These are phyloP conservation scores for Petaurus breviceps DNA, from an alignment of 2,113 vertebrate genomes.

Conservation along the genomic window DNA sequence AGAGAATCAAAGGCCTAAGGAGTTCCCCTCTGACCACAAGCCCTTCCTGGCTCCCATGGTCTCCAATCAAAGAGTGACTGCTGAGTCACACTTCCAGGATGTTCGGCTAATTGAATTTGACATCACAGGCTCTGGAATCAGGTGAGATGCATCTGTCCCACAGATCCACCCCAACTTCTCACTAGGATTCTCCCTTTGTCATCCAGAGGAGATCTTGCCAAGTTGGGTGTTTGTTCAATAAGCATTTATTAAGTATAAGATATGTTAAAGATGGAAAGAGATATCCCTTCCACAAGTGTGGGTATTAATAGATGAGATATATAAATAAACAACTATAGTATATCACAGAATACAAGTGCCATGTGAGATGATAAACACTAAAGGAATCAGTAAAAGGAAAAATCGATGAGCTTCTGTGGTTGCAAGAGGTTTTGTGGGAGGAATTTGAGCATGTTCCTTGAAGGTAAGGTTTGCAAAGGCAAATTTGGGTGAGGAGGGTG, in stretches of 20 bases:
- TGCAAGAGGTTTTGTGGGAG: not conserved
- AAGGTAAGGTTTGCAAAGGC: not conserved
- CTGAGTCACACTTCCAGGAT: constrained; percentile 92
- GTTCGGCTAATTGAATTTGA: constrained; percentile 95
- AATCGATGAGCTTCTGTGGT: not conserved
- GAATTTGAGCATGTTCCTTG: not conserved
- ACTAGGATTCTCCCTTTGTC: not conserved
- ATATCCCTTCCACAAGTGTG: not conserved
- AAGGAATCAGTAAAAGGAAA: not conserved
- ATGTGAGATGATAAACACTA: not conserved
- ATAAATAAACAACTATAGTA: not conserved
- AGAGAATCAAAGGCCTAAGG: not conserved
- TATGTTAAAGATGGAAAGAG: not conserved
- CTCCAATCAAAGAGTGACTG: constrained; percentile 89
- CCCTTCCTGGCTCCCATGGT: constrained; percentile 88
- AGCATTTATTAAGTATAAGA: not conserved
- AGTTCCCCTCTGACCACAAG: constrained; percentile 75
- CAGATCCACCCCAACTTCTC: not conserved
- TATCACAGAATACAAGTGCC: not conserved
- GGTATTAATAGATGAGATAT: not conserved
- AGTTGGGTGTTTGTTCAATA: not conserved
- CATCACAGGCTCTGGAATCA: constrained; percentile 87
- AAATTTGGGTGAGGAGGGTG: not conserved
- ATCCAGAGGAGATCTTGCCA: not conserved
- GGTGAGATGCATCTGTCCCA: constrained; percentile 83